Conservation (phyloP, 2,888 invertebrate genomes). For the Drosophila paranaensis region DNA sequence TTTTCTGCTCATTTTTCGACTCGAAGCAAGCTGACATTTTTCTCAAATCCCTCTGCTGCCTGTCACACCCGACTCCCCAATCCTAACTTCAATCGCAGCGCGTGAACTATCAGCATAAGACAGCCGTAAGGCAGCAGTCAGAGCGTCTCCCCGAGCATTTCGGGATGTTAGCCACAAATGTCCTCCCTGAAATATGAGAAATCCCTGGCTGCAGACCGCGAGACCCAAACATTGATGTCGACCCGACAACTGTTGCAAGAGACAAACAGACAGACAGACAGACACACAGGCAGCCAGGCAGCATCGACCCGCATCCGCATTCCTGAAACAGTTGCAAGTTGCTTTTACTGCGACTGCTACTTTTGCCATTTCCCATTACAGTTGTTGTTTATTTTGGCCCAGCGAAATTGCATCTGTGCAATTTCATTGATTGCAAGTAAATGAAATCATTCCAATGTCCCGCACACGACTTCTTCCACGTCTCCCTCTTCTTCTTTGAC, state of each 20-base stretch:
- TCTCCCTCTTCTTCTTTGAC: background rate
- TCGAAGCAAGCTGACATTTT: conserved; percentile 64
- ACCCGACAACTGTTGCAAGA: conserved; percentile 31
- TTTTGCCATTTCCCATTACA: conserved; percentile 36
- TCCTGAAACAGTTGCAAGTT: conserved; percentile 21
- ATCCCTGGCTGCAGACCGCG: conserved; percentile 51
- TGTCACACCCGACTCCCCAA: conserved; percentile 29
- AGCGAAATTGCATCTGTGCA: conserved; percentile 77
- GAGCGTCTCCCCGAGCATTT: conserved; percentile 41
- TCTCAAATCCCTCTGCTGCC: conserved; percentile 66
- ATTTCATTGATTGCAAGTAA: conserved; percentile 81
- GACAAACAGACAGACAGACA: conserved; percentile 50
- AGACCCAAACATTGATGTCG: conserved; percentile 19
- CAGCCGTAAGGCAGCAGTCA: conserved; percentile 36
- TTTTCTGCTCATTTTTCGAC: conserved; percentile 65
- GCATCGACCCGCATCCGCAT: conserved; percentile 8
- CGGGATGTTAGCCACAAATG: conserved; percentile 51
- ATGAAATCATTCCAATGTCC: conserved; percentile 72
- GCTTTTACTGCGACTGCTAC: conserved; percentile 58
- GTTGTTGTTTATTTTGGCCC: conserved; percentile 66
- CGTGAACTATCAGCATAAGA: conserved; percentile 38
- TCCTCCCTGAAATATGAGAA: conserved; percentile 63
- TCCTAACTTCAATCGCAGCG: conserved; percentile 49
- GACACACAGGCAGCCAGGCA: background rate
- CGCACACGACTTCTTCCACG: conserved; percentile 16